A percentile compares a stretch with the other conserved stretches of the same genome.
Evolutionary conservation across 2,888 invertebrate species (phyloP).

Genomic region (Dryocosmus kuriphilus): DNA sequence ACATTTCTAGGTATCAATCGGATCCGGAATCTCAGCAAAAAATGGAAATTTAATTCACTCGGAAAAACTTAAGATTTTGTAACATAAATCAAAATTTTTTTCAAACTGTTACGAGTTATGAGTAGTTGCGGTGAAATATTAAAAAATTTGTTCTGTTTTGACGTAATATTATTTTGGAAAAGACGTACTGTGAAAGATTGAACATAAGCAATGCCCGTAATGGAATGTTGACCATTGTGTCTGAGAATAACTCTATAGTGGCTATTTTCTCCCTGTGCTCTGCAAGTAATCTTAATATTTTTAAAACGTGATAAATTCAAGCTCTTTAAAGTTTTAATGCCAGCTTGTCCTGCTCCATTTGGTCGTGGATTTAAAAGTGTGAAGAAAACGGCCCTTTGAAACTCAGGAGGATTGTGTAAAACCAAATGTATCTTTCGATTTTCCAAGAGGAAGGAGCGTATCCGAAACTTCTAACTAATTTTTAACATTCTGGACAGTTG

Average conservation of each 20-base stretch:
- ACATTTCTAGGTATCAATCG: no score
- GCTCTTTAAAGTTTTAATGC: conserved; percentile 79
- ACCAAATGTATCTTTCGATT: conserved; percentile 83
- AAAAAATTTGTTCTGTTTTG: no score
- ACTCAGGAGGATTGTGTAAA: conserved; percentile 81
- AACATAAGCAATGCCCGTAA: conserved; percentile 82
- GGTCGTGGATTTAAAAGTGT: conserved; percentile 83
- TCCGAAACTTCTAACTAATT: conserved; percentile 84
- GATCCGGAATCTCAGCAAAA: no score
- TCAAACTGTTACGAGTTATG: no score
- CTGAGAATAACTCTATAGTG: conserved; percentile 82
- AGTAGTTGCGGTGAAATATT: no score
- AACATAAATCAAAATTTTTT: no score
- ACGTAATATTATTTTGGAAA: neutral
- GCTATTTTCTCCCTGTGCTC: conserved; percentile 81
- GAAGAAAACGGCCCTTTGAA: conserved; percentile 83
- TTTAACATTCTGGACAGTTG: conserved; percentile 78
- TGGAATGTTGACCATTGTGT: conserved; percentile 80
- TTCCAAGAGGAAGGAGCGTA: conserved; percentile 82
- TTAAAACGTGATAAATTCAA: conserved; percentile 79
- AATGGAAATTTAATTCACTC: no score
- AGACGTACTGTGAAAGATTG: conserved; percentile 75
- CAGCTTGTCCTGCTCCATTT: conserved; percentile 85
- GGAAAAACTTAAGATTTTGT: no score
- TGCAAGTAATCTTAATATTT: conserved; percentile 79